Conservation (phyloP, 2,797 vertebrate species). For the Fratercula arctica region DNA sequence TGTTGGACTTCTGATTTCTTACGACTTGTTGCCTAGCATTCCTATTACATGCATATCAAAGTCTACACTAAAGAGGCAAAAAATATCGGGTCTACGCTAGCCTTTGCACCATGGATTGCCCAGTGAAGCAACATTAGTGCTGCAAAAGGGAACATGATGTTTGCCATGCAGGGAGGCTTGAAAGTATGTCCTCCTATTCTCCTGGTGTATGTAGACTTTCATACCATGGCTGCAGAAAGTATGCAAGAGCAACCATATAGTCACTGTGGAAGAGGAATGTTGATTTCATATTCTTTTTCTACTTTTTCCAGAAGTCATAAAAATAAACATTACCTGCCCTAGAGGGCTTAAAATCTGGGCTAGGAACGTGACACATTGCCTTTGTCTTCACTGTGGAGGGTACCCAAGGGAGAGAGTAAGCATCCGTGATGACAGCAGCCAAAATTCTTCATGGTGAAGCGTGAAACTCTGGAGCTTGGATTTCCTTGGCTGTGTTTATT, state of each 20-base stretch:
- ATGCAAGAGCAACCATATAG: not conserved
- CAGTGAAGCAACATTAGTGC: not conserved
- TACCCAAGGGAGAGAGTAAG: not conserved
- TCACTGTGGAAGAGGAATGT: not conserved
- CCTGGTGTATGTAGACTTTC: not conserved
- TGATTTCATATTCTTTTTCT: not conserved
- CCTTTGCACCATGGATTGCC: not conserved
- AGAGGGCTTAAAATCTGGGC: not conserved
- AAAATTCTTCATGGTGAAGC: not conserved
- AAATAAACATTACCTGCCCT: not conserved
- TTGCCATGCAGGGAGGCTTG: not conserved
- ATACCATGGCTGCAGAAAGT: not conserved
- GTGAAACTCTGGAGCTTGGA: not conserved
- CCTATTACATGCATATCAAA: fast-evolving
- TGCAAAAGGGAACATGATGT: not conserved
- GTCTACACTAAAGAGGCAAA: not conserved
- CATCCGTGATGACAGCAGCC: not conserved
- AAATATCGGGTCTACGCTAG: not conserved
- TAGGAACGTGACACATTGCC: not conserved
- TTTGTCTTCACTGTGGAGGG: not conserved
- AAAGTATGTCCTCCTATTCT: not conserved
- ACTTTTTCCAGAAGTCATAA: not conserved
- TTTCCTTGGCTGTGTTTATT: slow-evolving; percentile 20
- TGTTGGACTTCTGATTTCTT: not conserved
- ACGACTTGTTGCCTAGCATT: not conserved